Evolutionary conservation across 1,140 invertebrate species (phyloP).

Genomic region (Alviniconcha marisindica): DNA sequence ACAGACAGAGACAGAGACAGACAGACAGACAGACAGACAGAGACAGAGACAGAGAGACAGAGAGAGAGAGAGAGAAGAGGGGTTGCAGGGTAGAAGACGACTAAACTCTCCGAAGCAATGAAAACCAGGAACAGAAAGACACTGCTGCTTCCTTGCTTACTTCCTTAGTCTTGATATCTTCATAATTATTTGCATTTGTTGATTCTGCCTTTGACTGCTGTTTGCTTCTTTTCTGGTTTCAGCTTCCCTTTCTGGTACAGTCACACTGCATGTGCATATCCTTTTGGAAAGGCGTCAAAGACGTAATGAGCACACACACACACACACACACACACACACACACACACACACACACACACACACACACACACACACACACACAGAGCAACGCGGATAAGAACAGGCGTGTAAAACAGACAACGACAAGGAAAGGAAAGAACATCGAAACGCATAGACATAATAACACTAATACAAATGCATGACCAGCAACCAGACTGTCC

Average conservation of each 20-base stretch:
- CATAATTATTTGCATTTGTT: no score
- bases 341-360: conserved; percentile 7
- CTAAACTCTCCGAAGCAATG: no score
- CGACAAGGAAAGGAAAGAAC: neutral
- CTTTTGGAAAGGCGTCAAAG: neutral
- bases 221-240: no score
- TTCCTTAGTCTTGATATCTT: no score
- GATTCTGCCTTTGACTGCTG: no score
- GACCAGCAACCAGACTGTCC: no score
- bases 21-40: neutral
- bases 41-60: neutral
- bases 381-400: neutral
- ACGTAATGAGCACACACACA: neutral
- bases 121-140: no score
- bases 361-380: conserved; percentile 15
- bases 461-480: neutral
- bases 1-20: neutral
- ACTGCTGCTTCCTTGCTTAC: no score
- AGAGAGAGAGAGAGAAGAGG: neutral
- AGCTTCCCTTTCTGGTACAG: no score
- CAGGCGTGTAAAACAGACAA: neutral
- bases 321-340: conserved; percentile 17
- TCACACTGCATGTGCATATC: no score
- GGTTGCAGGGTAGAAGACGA: no score
- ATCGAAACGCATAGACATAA: neutral